These are phyloP conservation scores for Tachina lurida DNA, from an alignment of 2,888 invertebrate species.

Conservation along the genomic window DNA sequence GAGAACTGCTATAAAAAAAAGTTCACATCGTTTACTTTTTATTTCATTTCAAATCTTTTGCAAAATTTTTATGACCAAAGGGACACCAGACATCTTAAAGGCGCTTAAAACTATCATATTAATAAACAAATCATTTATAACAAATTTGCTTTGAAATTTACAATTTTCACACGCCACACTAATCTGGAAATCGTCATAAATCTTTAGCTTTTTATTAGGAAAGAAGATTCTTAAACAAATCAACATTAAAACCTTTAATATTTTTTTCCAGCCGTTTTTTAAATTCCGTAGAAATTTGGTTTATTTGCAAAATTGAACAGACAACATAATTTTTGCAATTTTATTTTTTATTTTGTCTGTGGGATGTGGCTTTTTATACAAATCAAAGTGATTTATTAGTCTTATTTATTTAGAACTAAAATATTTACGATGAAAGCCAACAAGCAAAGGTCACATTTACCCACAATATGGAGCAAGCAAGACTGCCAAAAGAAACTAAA, in stretches of 20 bases:
- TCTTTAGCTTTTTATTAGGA: conserved; percentile 38
- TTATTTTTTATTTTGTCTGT: conserved; percentile 3
- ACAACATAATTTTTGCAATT: conserved; percentile 45
- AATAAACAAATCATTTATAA: neutral
- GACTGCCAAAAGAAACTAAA: neutral
- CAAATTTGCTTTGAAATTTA: conserved; percentile 23
- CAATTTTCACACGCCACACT: conserved; percentile 57
- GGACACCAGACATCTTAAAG: neutral
- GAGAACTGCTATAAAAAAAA: neutral
- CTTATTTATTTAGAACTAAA: conserved; percentile 49
- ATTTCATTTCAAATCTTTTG: neutral
- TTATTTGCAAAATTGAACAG: neutral
- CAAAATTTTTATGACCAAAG: neutral
- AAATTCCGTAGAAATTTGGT: conserved; percentile 40
- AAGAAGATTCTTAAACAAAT: conserved; percentile 5
- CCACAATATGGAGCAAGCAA: conserved; percentile 54
- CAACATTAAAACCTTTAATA: conserved; percentile 6
- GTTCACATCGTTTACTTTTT: too few species aligned
- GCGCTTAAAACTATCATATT: neutral
- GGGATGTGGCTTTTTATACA: conserved; percentile 35
- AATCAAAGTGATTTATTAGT: conserved; percentile 73
- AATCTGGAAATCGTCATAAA: conserved; percentile 51
- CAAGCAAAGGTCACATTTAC: conserved; percentile 70
- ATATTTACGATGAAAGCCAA: conserved; percentile 54
- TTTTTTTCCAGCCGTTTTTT: neutral